Base-by-base conservation (phyloP, 2,797 vertebrate genomes). In the Tapirus indicus region DNA sequence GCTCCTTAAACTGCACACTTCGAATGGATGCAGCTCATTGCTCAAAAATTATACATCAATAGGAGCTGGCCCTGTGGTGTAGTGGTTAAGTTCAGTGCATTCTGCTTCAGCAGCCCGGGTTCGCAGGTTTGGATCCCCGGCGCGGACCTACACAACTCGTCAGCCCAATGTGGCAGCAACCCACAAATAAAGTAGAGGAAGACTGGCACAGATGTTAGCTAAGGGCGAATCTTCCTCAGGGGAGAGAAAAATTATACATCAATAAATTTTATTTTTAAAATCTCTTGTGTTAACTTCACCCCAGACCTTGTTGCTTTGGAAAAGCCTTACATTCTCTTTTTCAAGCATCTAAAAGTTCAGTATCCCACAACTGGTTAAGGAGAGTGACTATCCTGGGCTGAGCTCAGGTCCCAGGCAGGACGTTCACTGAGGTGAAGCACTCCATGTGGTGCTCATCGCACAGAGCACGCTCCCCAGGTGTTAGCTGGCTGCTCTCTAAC, bases 1-100 rank as follows among this genome's bases (percentile, higher is more conserved):
- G 68, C 16, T 56, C 75, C 41, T 23, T 47, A 60, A 80, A 69
- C 12, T 49, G 35, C 21, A 62, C 13, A 35, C 41, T 23, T 87
- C 18, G 69, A 38, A 32, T 8, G 21, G 38, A 47, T 68, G 27
- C 7, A 69, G 62, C 14, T 77, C 58, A 60, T 2, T 90, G 75
- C 54, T 88, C 88, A 97, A 27, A 89, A 93, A 92, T 32, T 60
- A 85, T 32, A 41, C 11, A 32, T 44, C 32, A 68, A 84, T 62
- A 85, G 38, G 38, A 4, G 38, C 38, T 38, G 38, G 38, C 38
- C 38, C 38, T 38, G 38, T 38, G 38, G 38, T 38, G 38, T 38
- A 38, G 38, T 38, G 38, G 38, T 38, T 38, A 38, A 38, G 4
- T 38, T 38, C 38, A 38, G 38, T 38, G 38, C 38, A 38, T 38